These are phyloP conservation scores for Ametastegia equiseti DNA, from an alignment of 2,888 invertebrate genomes.

Conservation along the genomic window DNA sequence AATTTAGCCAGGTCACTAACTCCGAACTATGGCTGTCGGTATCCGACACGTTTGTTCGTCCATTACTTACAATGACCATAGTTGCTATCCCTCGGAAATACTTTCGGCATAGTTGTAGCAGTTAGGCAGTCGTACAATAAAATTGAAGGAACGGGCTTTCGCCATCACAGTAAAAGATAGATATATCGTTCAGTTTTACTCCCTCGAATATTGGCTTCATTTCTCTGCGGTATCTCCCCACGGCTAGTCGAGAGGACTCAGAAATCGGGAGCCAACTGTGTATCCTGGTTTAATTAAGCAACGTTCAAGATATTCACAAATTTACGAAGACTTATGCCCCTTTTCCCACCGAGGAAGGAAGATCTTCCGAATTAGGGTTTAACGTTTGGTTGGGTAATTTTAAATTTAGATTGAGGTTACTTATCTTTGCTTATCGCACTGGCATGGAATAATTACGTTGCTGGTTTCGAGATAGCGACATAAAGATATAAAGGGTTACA, in stretches of 20 bases:
- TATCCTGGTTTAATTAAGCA: constrained; percentile 40
- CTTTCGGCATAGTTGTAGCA: constrained; percentile 46
- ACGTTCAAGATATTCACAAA: constrained; percentile 41
- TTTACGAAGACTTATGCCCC: constrained; percentile 39
- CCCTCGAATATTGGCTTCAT: not conserved
- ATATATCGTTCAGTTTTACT: constrained; percentile 32
- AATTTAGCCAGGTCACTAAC: constrained; percentile 23
- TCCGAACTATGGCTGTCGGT: constrained; percentile 25
- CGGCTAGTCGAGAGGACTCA: not conserved
- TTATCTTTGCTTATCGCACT: constrained; percentile 42
- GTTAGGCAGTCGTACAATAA: not conserved
- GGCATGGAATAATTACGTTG: constrained; percentile 41
- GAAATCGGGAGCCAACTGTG: constrained; percentile 9
- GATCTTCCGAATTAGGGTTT: constrained; percentile 37
- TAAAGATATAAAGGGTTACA: constrained; percentile 37
- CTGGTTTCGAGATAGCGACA: constrained; percentile 31
- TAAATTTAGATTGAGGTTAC: constrained; percentile 45
- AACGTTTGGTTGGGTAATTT: constrained; percentile 44
- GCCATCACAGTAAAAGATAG: constrained; percentile 21
- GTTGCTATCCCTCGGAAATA: constrained; percentile 40
- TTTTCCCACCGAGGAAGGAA: not conserved
- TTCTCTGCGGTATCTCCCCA: constrained; percentile 2
- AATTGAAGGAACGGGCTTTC: constrained; percentile 10
- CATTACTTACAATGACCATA: constrained; percentile 34
- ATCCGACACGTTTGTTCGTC: constrained; percentile 35